These are phyloP conservation scores for Misgurnus anguillicaudatus DNA, from an alignment of 2,113 vertebrate genomes.

Conservation along the genomic window DNA sequence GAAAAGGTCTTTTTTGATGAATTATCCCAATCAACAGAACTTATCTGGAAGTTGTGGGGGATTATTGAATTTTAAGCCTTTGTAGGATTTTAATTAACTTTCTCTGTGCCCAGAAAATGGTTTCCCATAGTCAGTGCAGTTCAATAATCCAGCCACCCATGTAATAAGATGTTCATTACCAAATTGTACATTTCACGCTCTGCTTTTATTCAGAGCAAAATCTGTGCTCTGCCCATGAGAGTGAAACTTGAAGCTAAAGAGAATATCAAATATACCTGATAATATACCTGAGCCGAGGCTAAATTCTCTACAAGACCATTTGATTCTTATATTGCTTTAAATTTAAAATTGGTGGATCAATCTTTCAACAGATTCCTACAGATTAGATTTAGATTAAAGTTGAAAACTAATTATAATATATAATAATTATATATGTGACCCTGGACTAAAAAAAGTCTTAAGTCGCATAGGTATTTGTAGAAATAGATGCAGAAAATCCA, in stretches of 20 bases:
- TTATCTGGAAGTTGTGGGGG: slow-evolving; percentile 81
- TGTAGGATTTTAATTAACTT: slow-evolving; percentile 90
- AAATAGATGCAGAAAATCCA: too few relatives aligned
- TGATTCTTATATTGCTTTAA: neutral
- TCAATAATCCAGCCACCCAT: slow-evolving; percentile 88
- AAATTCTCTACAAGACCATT: neutral
- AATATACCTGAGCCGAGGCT: neutral
- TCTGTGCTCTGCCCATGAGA: slow-evolving; percentile 9
- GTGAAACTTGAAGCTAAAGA: neutral
- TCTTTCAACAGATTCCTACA: too few relatives aligned
- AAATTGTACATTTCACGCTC: slow-evolving; percentile 75
- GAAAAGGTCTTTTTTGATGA: slow-evolving; percentile 76
- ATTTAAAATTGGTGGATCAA: neutral
- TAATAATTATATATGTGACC: too few relatives aligned
- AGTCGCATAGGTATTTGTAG: too few relatives aligned
- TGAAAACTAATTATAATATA: too few relatives aligned
- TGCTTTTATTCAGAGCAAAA: slow-evolving; percentile 40
- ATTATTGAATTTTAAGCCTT: slow-evolving; percentile 90
- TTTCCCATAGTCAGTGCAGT: slow-evolving; percentile 79
- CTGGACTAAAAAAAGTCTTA: too few relatives aligned
- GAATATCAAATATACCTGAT: slow-evolving; percentile 2
- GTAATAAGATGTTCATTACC: slow-evolving; percentile 85
- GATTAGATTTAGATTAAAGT: too few relatives aligned
- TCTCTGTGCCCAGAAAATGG: slow-evolving; percentile 77
- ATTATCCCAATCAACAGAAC: slow-evolving; percentile 82